Conservation (phyloP, 2,888 invertebrate genomes). For the Oscheius onirici region DNA sequence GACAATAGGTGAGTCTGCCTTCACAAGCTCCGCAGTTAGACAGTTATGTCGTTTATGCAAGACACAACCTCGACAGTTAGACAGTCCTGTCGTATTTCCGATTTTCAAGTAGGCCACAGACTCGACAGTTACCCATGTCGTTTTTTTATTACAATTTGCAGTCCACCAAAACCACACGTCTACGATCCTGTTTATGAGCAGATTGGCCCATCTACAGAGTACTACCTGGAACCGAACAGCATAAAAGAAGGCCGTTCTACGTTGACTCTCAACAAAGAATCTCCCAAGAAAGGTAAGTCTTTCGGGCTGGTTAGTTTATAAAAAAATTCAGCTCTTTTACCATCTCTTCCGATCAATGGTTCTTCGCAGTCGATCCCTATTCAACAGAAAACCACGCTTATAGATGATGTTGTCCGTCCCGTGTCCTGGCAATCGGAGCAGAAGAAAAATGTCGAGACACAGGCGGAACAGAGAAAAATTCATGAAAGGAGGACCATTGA, state of each 20-base stretch:
- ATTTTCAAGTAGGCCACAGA: no score
- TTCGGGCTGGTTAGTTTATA: neutral
- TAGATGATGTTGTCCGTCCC: constrained; percentile 40
- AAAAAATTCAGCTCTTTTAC: constrained; percentile 9
- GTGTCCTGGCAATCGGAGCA: constrained; percentile 10
- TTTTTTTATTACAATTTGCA: no score
- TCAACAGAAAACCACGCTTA: constrained; percentile 36
- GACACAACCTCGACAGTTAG: no score
- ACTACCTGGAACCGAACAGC: constrained; percentile 53
- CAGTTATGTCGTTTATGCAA: no score
- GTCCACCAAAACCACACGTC: constrained; percentile 35
- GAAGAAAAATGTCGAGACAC: constrained; percentile 1
- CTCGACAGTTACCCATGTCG: no score
- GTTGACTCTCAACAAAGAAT: constrained; percentile 15
- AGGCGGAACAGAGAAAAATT: neutral
- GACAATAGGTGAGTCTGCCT: constrained; percentile 8
- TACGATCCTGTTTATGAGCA: constrained; percentile 58
- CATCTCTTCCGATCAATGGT: constrained; percentile 24
- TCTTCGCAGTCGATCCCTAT: constrained; percentile 39
- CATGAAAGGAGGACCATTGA: constrained; percentile 23
- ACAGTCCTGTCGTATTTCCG: no score
- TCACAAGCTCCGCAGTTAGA: no score
- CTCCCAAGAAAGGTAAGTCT: constrained; percentile 10
- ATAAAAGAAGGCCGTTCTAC: constrained; percentile 15
- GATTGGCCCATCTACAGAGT: constrained; percentile 44